Percentiles rank a stretch among this genome's conserved stretches.
phyloP scores from a whole-genome alignment of 2,888 invertebrate genomes.

The Stenoptilia bipunctidactyla region DNA sequence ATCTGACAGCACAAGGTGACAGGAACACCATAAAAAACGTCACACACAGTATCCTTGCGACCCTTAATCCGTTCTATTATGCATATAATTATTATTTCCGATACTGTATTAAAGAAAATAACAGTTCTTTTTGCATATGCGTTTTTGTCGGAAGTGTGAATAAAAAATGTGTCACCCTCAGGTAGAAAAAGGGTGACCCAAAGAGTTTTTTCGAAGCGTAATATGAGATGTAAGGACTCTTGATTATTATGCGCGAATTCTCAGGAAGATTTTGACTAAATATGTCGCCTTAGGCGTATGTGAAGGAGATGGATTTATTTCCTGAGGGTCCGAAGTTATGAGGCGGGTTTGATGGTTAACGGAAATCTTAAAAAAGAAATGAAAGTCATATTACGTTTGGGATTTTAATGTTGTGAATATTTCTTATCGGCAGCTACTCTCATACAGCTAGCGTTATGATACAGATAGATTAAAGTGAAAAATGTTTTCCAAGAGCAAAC shows the following conservation, averaged over 20 bases:
- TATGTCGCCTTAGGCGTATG: constrained; percentile 45
- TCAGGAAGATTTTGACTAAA: constrained; percentile 57
- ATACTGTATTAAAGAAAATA: constrained; percentile 64
- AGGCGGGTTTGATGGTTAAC: constrained; percentile 35
- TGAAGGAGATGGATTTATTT: constrained; percentile 34
- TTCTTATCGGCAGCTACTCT: no score
- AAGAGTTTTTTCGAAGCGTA: constrained; percentile 47
- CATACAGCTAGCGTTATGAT: no score
- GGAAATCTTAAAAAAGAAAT: no score
- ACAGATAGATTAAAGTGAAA: no score
- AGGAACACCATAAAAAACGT: constrained; percentile 48
- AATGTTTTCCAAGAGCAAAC: no score
- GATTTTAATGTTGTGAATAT: no score
- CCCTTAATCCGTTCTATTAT: constrained; percentile 66
- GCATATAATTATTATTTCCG: constrained; percentile 72
- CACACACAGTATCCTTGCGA: constrained; percentile 43
- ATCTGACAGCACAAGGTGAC: constrained; percentile 63
- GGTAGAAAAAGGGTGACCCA: constrained; percentile 57
- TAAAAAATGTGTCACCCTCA: constrained; percentile 64
- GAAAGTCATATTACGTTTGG: no score
- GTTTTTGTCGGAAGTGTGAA: constrained; percentile 66
- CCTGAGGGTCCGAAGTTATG: constrained; percentile 36
- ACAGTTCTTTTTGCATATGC: constrained; percentile 66
- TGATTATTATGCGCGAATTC: constrained; percentile 65
- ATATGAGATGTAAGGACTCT: constrained; percentile 35